Percentiles rank a stretch among this genome's conserved stretches.
Evolutionary conservation across 2,888 invertebrate genomes (phyloP).

Genomic region (Pollenia griseotomentosa): DNA sequence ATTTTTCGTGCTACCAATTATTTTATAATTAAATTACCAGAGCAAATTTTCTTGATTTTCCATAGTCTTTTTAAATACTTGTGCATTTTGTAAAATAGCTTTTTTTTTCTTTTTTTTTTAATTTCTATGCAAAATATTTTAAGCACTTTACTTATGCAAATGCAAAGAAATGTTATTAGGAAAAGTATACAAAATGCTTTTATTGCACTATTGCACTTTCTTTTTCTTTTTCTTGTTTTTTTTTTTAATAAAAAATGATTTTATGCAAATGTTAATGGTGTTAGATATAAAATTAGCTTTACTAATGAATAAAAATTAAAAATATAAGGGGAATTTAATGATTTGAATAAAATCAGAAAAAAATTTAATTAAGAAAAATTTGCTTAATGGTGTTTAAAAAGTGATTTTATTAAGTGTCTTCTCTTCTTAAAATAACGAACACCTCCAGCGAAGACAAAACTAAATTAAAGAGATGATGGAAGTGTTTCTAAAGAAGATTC

Average conservation of each 20-base stretch:
- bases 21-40: slow-evolving; percentile 58
- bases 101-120: neutral
- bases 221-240: slow-evolving; percentile 20
- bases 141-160: slow-evolving; percentile 31
- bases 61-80: neutral
- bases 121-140: neutral
- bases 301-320: slow-evolving; percentile 66
- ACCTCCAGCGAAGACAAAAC: slow-evolving; percentile 14
- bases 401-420: slow-evolving; percentile 34
- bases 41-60: slow-evolving; percentile 11
- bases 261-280: slow-evolving; percentile 64
- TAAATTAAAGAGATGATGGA: slow-evolving; percentile 21
- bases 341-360: slow-evolving; percentile 11
- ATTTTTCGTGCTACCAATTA: slow-evolving; percentile 38
- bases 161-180: slow-evolving; percentile 45
- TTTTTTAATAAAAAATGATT: neutral
- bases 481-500: too few species aligned
- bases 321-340: slow-evolving; percentile 57
- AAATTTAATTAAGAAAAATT: slow-evolving; percentile 18
- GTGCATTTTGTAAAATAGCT: neutral
- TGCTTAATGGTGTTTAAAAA: slow-evolving; percentile 54
- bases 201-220: slow-evolving; percentile 55
- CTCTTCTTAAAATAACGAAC: neutral
- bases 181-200: slow-evolving; percentile 49
- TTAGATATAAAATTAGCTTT: slow-evolving; percentile 62